Evolutionary conservation across 2,888 invertebrate genomes (phyloP).

Genomic region (Lucinisca nassula): DNA sequence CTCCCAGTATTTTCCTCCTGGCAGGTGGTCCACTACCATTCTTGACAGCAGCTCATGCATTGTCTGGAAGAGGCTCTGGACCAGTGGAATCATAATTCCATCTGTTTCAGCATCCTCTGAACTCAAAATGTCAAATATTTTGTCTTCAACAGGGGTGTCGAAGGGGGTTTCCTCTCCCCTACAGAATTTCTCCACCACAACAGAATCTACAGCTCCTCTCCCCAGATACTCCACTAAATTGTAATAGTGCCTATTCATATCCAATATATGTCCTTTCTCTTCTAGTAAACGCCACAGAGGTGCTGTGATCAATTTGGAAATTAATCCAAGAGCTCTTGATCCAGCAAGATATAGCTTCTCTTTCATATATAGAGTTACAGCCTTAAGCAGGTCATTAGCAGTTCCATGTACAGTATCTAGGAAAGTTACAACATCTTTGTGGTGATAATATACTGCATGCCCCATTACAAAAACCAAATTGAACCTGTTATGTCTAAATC

Average conservation of each 20-base stretch:
- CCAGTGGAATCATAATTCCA: neutral
- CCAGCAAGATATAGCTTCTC: conserved; percentile 34
- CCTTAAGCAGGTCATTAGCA: conserved; percentile 16
- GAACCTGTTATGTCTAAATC: conserved; percentile 36
- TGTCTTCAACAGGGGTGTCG: too few relatives aligned
- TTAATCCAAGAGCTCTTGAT: conserved; percentile 24
- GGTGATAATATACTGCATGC: neutral
- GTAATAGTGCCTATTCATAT: conserved; percentile 34
- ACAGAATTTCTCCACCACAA: too few relatives aligned
- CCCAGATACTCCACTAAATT: too few relatives aligned
- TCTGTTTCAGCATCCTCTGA: neutral
- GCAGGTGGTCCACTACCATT: neutral
- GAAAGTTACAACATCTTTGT: neutral
- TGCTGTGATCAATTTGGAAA: conserved; percentile 30
- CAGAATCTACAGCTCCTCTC: too few relatives aligned
- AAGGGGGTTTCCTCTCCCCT: too few relatives aligned
- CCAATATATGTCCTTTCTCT: conserved; percentile 31
- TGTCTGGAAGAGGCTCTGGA: neutral
- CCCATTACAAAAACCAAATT: conserved; percentile 26
- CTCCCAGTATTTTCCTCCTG: neutral
- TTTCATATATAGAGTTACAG: conserved; percentile 33
- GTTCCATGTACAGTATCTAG: conserved; percentile 38
- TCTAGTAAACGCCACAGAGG: conserved; percentile 31
- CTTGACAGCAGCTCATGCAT: neutral
- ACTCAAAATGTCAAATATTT: too few relatives aligned